Evolutionary conservation across 2,888 invertebrate genomes (phyloP), one percentile per base, ranked within the genome.

Genomic region (Ecdyonurus torrentis): DNA sequence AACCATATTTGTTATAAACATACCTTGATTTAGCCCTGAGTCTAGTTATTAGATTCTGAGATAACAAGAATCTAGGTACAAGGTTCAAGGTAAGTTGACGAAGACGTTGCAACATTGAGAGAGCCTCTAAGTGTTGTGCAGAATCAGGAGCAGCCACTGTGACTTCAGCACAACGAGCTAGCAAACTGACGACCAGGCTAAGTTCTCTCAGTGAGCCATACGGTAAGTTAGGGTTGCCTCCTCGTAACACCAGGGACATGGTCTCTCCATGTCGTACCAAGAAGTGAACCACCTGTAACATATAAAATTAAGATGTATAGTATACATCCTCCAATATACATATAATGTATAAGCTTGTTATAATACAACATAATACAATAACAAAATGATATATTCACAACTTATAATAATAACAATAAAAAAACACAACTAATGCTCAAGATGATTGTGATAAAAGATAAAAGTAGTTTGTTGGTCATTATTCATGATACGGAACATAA

Each of bases 181-280:
- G 22, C 19, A 55, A n/a, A 7, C 22, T 55, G 5, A 55, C 55
- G 5, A 24, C 55, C 55, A 55, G 55, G 20, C 22, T 55, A 7
- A 55, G 55, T n/a, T 93, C 91, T 67, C 83, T 79, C 25, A 93
- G 75, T 23, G 86, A 80, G 0, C 84, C 80, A 1, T 80, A 70
- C 1, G 86, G 82, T 5, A 88, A 80, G 62, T 79, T 80, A 0
- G 87, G 85, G 67, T 78, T 79, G 0, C 84, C 83, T 55, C 84
- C 83, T 65, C 91, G 79, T 60, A 95, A 76, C 61, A 91, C 83
- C 68, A 85, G 80, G 70, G 89, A 88, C 63, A 93, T 81, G 64
- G 87, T 85, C 70, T 94, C 92, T 61, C 86, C 78, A 73, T 94
- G 91, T 63, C 87, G 84, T 61, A 91, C 80, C 58, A 94, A 73